phyloP scores from a whole-genome alignment of 2,797 vertebrate genomes.

The Ceryle rudis region DNA sequence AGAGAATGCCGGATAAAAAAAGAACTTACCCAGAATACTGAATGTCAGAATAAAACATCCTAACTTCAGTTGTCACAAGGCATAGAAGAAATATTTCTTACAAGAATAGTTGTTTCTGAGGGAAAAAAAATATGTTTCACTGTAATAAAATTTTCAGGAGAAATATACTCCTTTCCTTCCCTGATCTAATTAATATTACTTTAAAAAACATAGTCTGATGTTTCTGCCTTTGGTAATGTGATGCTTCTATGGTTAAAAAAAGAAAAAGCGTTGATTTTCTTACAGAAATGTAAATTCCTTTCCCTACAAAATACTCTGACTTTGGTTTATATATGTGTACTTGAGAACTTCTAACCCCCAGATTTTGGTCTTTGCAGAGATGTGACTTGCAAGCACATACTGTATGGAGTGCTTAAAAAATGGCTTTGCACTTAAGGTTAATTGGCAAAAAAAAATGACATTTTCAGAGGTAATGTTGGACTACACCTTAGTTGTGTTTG shows the following conservation, averaged over 20 bases:
- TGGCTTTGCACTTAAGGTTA: not conserved
- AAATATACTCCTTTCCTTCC: not conserved
- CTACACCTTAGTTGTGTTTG: not conserved
- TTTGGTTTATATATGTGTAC: not conserved
- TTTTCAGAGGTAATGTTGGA: not conserved
- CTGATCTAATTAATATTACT: not conserved
- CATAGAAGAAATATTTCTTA: not conserved
- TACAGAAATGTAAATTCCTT: not conserved
- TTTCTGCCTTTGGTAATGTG: not conserved
- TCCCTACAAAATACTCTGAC: not conserved
- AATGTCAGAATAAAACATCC: not conserved
- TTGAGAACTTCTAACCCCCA: not conserved
- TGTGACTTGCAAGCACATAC: not conserved
- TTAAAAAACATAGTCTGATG: not conserved
- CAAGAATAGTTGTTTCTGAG: not conserved
- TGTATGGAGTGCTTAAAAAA: not conserved
- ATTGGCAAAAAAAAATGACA: not conserved
- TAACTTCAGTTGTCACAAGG: not conserved
- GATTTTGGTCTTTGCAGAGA: not conserved
- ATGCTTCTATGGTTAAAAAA: not conserved
- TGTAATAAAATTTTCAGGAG: not conserved
- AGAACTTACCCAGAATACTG: not conserved
- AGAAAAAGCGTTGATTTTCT: not conserved
- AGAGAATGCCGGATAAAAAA: not conserved
- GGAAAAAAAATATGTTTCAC: not conserved